Conservation (phyloP, 2,113 vertebrate genomes). For the Sakesphorus luctuosus region DNA sequence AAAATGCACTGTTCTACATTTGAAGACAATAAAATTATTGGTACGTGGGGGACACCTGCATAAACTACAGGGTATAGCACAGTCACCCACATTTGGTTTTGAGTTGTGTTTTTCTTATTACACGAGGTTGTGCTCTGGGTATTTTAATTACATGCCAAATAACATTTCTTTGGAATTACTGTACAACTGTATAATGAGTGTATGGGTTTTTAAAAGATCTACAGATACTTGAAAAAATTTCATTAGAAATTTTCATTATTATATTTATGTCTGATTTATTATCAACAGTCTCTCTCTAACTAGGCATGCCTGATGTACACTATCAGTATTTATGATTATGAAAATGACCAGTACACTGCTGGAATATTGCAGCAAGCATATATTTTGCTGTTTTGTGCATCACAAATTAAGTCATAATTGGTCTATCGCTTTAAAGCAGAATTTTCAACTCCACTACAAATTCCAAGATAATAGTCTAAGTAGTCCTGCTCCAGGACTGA, state of each 20-base stretch:
- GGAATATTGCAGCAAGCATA: not conserved
- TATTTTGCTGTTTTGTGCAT: not conserved
- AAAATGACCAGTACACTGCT: not conserved
- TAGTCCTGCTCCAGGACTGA: not conserved
- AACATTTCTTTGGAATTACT: not conserved
- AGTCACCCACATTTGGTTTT: not conserved
- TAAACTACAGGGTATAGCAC: not conserved
- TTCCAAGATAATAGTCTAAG: not conserved
- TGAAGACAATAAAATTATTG: not conserved
- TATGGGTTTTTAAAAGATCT: not conserved
- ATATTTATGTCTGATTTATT: not conserved
- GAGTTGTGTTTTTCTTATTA: not conserved
- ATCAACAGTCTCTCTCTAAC: not conserved
- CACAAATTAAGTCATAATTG: not conserved
- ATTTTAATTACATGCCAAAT: not conserved
- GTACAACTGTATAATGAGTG: not conserved
- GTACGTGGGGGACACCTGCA: not conserved
- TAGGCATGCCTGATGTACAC: rapidly evolving
- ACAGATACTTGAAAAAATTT: not conserved
- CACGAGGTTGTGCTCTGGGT: not conserved
- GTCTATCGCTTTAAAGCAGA: not conserved
- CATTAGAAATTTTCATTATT: not conserved
- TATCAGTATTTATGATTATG: not conserved
- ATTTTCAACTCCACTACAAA: not conserved
- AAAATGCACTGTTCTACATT: not conserved